Evolutionary conservation across 2,797 vertebrate species (phyloP).

Genomic region (Pogonophryne albipinna): DNA sequence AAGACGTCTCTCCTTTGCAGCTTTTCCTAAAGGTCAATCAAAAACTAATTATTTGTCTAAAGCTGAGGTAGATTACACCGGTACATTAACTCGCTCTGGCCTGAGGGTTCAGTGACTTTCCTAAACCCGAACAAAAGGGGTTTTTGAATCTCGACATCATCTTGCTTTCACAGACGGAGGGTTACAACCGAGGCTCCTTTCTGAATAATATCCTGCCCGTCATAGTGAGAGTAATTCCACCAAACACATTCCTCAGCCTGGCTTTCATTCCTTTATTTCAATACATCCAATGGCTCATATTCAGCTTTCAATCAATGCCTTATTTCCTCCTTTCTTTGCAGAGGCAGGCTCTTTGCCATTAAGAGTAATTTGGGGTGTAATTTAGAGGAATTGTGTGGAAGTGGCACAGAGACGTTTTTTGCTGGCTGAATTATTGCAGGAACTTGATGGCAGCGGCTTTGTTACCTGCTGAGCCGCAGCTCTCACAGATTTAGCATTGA

Average conservation of each 20-base stretch:
- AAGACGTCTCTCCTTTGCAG: background rate
- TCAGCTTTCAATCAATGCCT: slow-evolving; percentile 57
- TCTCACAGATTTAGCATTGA: slow-evolving; percentile 40
- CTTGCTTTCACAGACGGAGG: slow-evolving; percentile 20
- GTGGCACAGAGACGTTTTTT: slow-evolving; percentile 32
- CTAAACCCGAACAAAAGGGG: too few species aligned
- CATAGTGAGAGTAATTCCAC: slow-evolving; percentile 28
- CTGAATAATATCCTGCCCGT: slow-evolving; percentile 32
- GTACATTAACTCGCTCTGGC: slow-evolving; percentile 17
- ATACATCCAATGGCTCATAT: slow-evolving; percentile 40
- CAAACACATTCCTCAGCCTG: slow-evolving; percentile 28
- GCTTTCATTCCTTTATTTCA: slow-evolving; percentile 36
- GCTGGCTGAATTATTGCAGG: slow-evolving; percentile 41
- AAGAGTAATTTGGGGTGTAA: slow-evolving; percentile 50
- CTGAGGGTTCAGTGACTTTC: slow-evolving; percentile 8
- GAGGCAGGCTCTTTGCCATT: slow-evolving; percentile 43
- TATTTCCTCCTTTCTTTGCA: slow-evolving; percentile 36
- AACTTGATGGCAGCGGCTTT: slow-evolving; percentile 15
- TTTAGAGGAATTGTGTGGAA: slow-evolving; percentile 54
- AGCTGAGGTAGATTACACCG: background rate
- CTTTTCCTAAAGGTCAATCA: slow-evolving; percentile 41
- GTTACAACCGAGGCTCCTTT: slow-evolving; percentile 8
- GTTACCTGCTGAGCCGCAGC: slow-evolving; percentile 29
- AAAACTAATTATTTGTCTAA: slow-evolving; percentile 46
- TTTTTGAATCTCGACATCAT: too few species aligned